Conservation (phyloP, 64 coral and sea anemone genomes). For the Trachythela sp. region DNA sequence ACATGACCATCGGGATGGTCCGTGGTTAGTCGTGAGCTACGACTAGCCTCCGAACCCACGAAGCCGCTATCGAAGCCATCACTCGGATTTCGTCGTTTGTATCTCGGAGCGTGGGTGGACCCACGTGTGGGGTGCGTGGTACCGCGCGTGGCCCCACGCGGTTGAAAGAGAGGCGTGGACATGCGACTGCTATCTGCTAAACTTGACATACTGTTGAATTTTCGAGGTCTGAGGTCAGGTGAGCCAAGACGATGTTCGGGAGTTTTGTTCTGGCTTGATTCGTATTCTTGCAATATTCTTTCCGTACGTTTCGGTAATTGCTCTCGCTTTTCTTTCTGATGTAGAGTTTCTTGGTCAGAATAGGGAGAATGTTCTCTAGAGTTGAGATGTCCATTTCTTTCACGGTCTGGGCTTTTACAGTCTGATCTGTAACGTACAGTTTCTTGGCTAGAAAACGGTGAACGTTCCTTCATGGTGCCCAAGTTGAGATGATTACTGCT, state of each 20-base stretch:
- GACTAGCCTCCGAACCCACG: conserved; percentile 11
- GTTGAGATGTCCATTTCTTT: not conserved
- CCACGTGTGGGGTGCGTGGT: too few species aligned
- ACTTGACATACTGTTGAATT: not conserved
- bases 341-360: not conserved
- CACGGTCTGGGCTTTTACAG: not conserved
- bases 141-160: not conserved
- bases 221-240: not conserved
- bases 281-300: not conserved
- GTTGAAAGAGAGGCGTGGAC: conserved; percentile 18
- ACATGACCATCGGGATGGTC: not conserved
- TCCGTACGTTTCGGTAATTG: not conserved
- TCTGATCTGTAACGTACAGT: not conserved
- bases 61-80: conserved; percentile 1
- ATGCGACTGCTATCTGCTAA: not conserved
- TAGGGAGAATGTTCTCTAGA: not conserved
- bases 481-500: too few species aligned
- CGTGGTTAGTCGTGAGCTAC: not conserved
- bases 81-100: not conserved
- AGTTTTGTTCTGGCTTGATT: not conserved
- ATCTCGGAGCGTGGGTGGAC: not conserved
- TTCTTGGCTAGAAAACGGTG: too few species aligned
- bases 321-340: not conserved
- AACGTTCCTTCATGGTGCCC: too few species aligned
- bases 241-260: not conserved